phyloP scores from a whole-genome alignment of 2,113 vertebrate species.

The Aphyosemion australe region DNA sequence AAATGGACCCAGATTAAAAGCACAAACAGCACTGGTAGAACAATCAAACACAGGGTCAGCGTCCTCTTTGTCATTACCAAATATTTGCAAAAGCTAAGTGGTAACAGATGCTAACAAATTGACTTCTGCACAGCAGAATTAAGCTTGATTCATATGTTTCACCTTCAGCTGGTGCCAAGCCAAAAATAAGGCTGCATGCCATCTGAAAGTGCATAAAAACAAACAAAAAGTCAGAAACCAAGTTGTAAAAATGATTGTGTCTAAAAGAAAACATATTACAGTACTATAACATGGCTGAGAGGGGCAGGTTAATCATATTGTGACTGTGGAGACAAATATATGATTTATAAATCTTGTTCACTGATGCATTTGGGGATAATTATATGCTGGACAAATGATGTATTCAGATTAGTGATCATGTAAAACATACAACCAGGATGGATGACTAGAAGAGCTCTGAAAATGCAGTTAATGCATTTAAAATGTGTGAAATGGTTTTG shows the following conservation, averaged over 20 bases:
- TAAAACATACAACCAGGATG: too few relatives aligned
- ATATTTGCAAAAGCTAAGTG: slow-evolving; percentile 61
- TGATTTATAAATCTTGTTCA: not conserved
- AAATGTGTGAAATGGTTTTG: too few relatives aligned
- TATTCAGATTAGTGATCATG: too few relatives aligned
- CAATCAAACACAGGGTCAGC: slow-evolving; percentile 13
- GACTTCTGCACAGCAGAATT: slow-evolving; percentile 67
- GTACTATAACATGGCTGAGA: not conserved
- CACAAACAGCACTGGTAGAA: slow-evolving; percentile 4
- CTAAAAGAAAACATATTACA: not conserved
- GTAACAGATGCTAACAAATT: slow-evolving; percentile 76
- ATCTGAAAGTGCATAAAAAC: too few relatives aligned
- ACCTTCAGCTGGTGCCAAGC: slow-evolving; percentile 64
- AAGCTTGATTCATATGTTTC: slow-evolving; percentile 50
- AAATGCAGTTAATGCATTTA: too few relatives aligned
- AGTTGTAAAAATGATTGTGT: not conserved
- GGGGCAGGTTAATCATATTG: not conserved
- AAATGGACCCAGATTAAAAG: not conserved
- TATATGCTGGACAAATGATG: too few relatives aligned
- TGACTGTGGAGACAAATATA: not conserved
- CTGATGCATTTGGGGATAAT: not conserved
- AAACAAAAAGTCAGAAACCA: not conserved
- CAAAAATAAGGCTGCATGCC: slow-evolving; percentile 13
- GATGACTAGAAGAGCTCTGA: too few relatives aligned
- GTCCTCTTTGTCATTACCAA: slow-evolving; percentile 61